Base-by-base conservation (phyloP, 2,888 invertebrate genomes). In the Neria commutata region DNA sequence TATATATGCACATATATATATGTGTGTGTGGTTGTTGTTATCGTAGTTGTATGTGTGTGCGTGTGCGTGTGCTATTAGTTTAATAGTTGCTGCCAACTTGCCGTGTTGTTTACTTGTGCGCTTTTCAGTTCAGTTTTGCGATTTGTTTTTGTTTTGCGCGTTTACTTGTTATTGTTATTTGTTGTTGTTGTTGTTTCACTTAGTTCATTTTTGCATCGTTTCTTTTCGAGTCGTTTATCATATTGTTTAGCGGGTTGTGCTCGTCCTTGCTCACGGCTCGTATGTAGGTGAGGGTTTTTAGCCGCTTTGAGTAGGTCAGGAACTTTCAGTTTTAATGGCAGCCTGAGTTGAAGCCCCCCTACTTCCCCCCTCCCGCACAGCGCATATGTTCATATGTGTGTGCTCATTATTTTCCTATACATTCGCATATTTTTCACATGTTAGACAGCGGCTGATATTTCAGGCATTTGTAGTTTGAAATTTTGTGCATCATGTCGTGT, bases 281-380 rank as follows among this genome's bases (percentile, higher is more conserved):
- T 63, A 61, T 61, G 61, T 63, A 60, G 62, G 59, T 63, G 59
- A 61, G 61, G 24, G 24, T 33, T n/a, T 33, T 48, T 37, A 23
- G 23, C 49, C 17, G 1, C 25, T 54, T 54, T 46, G 54, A 54
- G 54, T 54, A 54, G 54, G 54, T 54, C 54, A 48, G 48, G 48
- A 26, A 48, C 48, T n/a, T 48, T 14, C n/a, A 46, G 5, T 29
- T 29, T 29, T 29, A 29, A 29, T 8, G 29, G 6, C 6, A 29
- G 11, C 29, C 29, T 11, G 29, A 29, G 29, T 29, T 6, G 29
- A 11, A 8, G 11, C 6, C 29, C 29, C 6, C 29, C 6, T 29
- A 11, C 29, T 29, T 29, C 29, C 6, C n/a, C n/a, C n/a, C n/a
- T n/a, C n/a, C n/a, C n/a, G n/a, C n/a, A n/a, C n/a, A n/a, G n/a